Evolutionary conservation across 1,140 invertebrate genomes (phyloP), one percentile per base, ranked within the genome.

Genomic region (Drosophila ogumai): DNA sequence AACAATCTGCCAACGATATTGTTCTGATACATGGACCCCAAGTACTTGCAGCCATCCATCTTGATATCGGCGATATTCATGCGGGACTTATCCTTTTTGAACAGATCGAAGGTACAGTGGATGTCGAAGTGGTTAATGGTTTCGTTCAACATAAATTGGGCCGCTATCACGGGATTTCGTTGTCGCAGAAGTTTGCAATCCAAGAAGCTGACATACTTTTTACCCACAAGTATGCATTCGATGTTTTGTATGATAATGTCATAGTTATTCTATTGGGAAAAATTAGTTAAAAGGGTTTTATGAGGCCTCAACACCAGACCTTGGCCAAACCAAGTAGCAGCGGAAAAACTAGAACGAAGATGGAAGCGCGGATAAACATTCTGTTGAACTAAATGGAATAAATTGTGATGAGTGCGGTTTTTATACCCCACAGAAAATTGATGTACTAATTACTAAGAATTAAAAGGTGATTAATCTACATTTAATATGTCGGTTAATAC

Each of bases 41-140:
- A 15, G 22, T 79, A 88, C 15, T 64, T 82, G 72, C 84, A 87
- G 7, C 84, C 84, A 31, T 87, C 76, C 50, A 88, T 34, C 36
- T 77, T 60, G 6, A 52, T 2, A 9, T 55, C 25, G 0, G 55
- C 59, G 0, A 87, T 4, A 25, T 54, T 88, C 43, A 74, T 54
- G 17, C 59, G 59, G 13, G 6, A 55, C 12, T 77, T 66, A 34
- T 87, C 82, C 67, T 63, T 82, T 36, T 71, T 82, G 1, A 74
- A 4, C n/a, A 84, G 28, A 31, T 90, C 55, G 5, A 88, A 19
- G 1, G 6, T n/a, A 3, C 34, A 34, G 4, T 44, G n/a, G 0
- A 81, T 60, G 7, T 59, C 34, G 25, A 75, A 79, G 2, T 61
- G 1, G 0, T 44, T 38, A 9, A 64, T 34, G 6, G 46, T 69